Evolutionary conservation across 2,888 invertebrate genomes (phyloP), one percentile per base, ranked within the genome.

Genomic region (Tiliacea aurago): DNA sequence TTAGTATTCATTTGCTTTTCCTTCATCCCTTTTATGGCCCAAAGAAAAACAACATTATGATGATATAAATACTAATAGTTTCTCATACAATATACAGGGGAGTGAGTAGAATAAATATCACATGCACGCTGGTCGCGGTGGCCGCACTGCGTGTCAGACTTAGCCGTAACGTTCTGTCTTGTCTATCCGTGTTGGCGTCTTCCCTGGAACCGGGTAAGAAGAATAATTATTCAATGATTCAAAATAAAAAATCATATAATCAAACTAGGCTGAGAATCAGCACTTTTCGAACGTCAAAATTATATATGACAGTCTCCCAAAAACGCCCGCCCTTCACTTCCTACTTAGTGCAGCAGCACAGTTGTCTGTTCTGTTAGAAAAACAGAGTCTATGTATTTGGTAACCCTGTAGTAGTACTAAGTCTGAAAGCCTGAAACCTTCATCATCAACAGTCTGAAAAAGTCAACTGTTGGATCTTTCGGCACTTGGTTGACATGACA

Each of bases 31-130:
- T 37, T 37, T 37, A 37, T 37, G 6, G 37, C 3, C 37, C 37
- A 37, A 37, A 55, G 23, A 51, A 64, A 70, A 70, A 70, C 70
- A 70, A 70, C 18, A 15, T 2, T 28, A 53, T 45, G 18, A 49
- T 28, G 66, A 61, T 80, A 80, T 49, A 84, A 76, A 80, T 70
- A 76, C 56, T 67, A 58, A 75, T 80, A 76, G 71, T 67, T 76
- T 70, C 64, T 82, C 81, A 82, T 80, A 84, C 68, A 84, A 82
- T 61, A 11, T 66, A 80, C 37, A 83, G 65, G 18, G 49, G 33
- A 6, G 68, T 58, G 5, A 83, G 53, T 11, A 75, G 20, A 43
- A 61, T 33, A 11, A 63, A 70, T 43, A 71, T 55, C 2, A 51
- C 63, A 3, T 63, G 69, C 18, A 49, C 2, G 20, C 58, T 37